Evolutionary conservation across 30 jellyfish, hydroid and myxozoan species (phyloP).

Genomic region (Turritopsis dohrnii): DNA sequence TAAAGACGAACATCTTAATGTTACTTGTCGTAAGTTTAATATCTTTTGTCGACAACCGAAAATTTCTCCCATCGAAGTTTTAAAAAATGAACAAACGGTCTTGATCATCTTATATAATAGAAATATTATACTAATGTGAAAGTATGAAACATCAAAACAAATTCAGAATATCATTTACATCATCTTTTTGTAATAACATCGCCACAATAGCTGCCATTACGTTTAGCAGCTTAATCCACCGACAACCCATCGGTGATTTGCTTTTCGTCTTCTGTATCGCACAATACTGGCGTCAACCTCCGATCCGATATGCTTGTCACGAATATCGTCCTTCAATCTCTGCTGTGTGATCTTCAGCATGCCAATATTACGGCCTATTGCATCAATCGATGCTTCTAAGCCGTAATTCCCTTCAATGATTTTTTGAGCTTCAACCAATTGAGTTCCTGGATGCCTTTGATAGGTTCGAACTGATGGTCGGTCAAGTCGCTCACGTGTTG

Average conservation of each 20-base stretch:
- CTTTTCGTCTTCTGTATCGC: conserved; percentile 79
- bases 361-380: conserved; percentile 76
- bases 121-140: background rate
- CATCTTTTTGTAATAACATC: background rate
- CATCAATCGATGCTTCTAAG: conserved; percentile 71
- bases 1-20: no score
- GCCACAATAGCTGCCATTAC: background rate
- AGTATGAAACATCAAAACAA: background rate
- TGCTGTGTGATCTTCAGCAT: conserved; percentile 69
- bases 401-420: conserved; percentile 77
- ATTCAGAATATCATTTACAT: background rate
- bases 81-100: background rate
- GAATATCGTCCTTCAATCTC: conserved; percentile 54
- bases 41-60: no score
- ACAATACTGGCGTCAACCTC: conserved; percentile 83
- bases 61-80: no score
- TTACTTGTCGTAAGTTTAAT: no score
- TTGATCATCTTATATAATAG: background rate
- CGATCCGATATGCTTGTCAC: conserved; percentile 71
- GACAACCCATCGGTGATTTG: conserved; percentile 89
- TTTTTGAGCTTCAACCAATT: conserved; percentile 83
- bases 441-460: conserved; percentile 94
- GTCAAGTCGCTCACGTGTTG: conserved; percentile 80
- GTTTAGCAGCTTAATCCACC: conserved; percentile 63
- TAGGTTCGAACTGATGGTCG: conserved; percentile 64